A percentile compares a stretch with the other conserved stretches of the same genome.
Conservation (phyloP, 2,113 vertebrate species). For the Zosterops japonicus region DNA sequence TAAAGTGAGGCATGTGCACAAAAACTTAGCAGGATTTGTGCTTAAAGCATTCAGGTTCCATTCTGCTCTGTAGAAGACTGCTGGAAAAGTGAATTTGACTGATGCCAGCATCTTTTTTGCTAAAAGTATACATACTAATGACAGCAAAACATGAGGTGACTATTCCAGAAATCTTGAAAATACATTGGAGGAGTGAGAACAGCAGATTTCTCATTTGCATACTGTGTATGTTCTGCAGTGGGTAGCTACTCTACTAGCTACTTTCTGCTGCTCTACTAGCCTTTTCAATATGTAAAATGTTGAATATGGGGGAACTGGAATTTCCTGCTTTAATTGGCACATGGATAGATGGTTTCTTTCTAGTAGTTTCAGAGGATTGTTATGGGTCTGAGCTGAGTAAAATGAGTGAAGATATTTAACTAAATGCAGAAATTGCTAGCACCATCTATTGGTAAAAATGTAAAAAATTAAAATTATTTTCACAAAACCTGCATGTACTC, state of each 20-base stretch:
- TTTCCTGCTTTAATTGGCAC: conserved; percentile 32
- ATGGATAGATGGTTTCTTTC: neutral
- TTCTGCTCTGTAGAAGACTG: neutral
- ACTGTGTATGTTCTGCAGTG: neutral
- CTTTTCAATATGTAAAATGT: conserved; percentile 14
- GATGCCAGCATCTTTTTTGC: neutral
- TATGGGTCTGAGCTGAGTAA: neutral
- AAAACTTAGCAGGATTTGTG: neutral
- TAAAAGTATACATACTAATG: neutral
- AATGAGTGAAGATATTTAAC: conserved; percentile 5
- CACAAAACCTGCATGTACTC: conserved; percentile 13
- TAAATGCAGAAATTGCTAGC: conserved; percentile 56
- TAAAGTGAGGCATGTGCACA: neutral
- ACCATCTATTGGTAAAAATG: conserved; percentile 67
- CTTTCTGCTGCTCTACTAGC: conserved; percentile 30
- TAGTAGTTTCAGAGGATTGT: neutral
- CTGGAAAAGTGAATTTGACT: neutral
- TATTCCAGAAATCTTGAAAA: neutral
- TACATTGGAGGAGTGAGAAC: neutral
- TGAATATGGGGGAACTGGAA: neutral
- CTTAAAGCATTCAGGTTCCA: neutral
- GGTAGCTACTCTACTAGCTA: neutral
- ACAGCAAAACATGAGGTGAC: neutral
- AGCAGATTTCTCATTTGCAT: conserved; percentile 13
- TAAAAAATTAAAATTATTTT: conserved; percentile 11